A percentile compares a stretch with the other conserved stretches of the same genome.
These are phyloP conservation scores for Vanessa tameamea DNA, from an alignment of 1,140 invertebrate genomes.

Conservation along the genomic window DNA sequence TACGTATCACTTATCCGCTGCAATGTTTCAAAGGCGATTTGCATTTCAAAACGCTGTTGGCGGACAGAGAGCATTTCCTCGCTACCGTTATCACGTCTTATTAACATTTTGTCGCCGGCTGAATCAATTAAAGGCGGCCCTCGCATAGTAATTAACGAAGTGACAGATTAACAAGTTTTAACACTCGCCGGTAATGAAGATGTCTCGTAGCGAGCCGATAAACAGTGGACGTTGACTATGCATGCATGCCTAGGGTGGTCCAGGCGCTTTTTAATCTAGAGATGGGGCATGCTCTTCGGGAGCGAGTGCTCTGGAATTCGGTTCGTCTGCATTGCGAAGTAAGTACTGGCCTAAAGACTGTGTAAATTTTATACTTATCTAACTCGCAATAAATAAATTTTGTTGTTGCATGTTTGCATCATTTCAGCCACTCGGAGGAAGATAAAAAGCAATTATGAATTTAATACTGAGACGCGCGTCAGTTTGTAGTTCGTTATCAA, in stretches of 20 bases:
- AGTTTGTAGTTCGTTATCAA: too few relatives aligned
- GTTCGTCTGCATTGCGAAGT: not conserved
- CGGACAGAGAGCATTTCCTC: conserved; percentile 46
- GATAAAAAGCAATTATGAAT: too few relatives aligned
- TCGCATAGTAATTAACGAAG: conserved; percentile 74
- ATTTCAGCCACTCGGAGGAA: too few relatives aligned
- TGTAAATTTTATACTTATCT: too few relatives aligned
- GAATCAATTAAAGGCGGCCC: conserved; percentile 70
- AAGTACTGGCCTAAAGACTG: too few relatives aligned
- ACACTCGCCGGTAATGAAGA: conserved; percentile 76
- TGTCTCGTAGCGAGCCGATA: conserved; percentile 60
- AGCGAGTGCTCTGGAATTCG: not conserved
- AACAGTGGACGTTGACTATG: conserved; percentile 40
- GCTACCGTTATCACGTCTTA: conserved; percentile 64
- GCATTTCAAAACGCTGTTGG: conserved; percentile 67
- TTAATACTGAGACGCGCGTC: too few relatives aligned
- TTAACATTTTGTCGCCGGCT: conserved; percentile 75
- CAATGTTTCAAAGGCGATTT: conserved; percentile 66
- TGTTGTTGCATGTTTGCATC: too few relatives aligned
- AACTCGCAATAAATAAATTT: too few relatives aligned
- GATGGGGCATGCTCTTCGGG: not conserved
- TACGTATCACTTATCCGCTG: conserved; percentile 53
- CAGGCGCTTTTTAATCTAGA: conserved; percentile 1
- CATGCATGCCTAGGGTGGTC: conserved; percentile 33
- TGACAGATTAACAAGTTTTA: conserved; percentile 76